These are phyloP conservation scores for Nemotelus nigrinus DNA, from an alignment of 2,888 invertebrate genomes.

Conservation along the genomic window DNA sequence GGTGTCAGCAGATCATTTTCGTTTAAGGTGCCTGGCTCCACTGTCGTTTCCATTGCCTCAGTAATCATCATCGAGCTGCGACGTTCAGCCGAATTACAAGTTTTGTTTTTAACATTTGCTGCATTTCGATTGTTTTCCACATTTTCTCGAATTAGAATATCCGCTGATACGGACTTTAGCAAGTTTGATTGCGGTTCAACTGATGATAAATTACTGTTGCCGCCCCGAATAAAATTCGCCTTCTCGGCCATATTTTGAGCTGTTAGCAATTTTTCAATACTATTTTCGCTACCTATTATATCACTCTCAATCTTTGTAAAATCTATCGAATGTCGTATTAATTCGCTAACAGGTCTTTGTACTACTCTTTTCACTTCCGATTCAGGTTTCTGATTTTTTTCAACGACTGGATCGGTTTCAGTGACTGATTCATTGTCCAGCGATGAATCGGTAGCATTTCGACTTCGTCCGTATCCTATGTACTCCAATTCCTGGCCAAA, in stretches of 20 bases:
- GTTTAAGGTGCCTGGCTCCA: constrained; percentile 33
- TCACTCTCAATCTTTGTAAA: constrained; percentile 15
- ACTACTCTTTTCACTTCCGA: constrained; percentile 13
- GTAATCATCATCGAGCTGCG: constrained; percentile 46
- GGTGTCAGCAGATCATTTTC: constrained; percentile 53
- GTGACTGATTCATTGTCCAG: constrained; percentile 67
- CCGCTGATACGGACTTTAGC: constrained; percentile 47
- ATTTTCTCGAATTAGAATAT: constrained; percentile 47
- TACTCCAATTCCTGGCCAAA: constrained; percentile 71
- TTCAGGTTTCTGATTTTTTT: constrained; percentile 46
- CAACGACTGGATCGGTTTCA: constrained; percentile 55
- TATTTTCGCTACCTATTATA: constrained; percentile 27
- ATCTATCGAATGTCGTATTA: constrained; percentile 38
- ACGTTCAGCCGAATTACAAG: constrained; percentile 11
- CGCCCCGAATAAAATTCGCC: constrained; percentile 28
- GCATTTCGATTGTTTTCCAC: constrained; percentile 51
- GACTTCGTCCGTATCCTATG: constrained; percentile 65
- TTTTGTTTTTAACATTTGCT: constrained; percentile 46
- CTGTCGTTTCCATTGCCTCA: constrained; percentile 37
- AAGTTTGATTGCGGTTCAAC: constrained; percentile 19
- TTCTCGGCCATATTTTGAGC: constrained; percentile 31
- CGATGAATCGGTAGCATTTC: constrained; percentile 69
- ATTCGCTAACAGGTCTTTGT: constrained; percentile 46
- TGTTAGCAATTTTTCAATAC: constrained; percentile 35
- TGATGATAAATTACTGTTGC: not conserved